Evolutionary conservation across 2,797 vertebrate genomes (phyloP), one percentile per base, ranked within the genome.

Genomic region (Trachurus trachurus): DNA sequence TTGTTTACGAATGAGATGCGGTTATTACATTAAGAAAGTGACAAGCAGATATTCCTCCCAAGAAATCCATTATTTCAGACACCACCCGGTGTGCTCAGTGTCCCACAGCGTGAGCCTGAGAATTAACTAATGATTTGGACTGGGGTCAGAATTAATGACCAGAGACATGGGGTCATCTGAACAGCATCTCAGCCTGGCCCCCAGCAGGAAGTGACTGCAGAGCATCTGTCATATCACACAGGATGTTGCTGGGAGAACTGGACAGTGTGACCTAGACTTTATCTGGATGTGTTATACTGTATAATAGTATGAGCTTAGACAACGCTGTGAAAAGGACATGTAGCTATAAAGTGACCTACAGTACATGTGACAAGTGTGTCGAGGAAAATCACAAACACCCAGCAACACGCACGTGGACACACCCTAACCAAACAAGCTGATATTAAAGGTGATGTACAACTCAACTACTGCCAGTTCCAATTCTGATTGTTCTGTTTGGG

Each of bases 151-250:
- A 56, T 42, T 69, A 66, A 84, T 81, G 75, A 84, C 29, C 44
- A 21, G 58, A 82, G 74, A 80, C 22, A 19, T 21, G 34, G 39
- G 76, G 76, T 85, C 76, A 78, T 75, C 70, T 16, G 72, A 65
- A 6, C 21, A 49, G 34, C 65, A 40, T 62, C 54, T 17, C 62
- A 78, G 64, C 64, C 58, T 54, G 82, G 53, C 42, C 50, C 61
- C 13, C 56, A 49, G 62, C 80, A 79, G 82, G 83, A 81, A 73
- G 66, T 73, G 74, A 84, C 74, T 70, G 79, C 61, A 63, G 64
- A 71, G 60, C 57, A 80, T 84, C 74, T 68, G 72, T 78, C 71
- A 53, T 34, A 47, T 69, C 60, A 42, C 1, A 13, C 45, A 22
- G 39, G 54, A 60, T 2, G 31, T 54, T 12, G 45, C 13, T 0